Base-by-base conservation (phyloP, 2,113 vertebrate species). In the Cyprinodon brontotheroides region DNA sequence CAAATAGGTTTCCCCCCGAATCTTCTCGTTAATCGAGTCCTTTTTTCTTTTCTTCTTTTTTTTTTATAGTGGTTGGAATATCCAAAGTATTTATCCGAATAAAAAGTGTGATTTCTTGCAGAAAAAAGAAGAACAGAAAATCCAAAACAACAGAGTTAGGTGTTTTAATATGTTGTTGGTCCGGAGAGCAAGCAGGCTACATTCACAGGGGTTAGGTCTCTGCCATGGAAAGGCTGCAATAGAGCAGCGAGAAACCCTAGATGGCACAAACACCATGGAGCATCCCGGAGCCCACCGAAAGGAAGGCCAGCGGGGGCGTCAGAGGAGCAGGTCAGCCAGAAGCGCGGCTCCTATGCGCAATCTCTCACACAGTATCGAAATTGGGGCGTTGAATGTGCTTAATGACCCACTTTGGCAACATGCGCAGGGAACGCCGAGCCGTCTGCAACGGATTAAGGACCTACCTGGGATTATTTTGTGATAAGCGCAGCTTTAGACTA, bases 361-460 rank as follows among this genome's bases (percentile, higher is more conserved):
- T 79, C 29, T 48, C 9, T 62, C 40, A 39, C 65, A 47, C 78
- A 11, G 65, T 12, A 22, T n/a, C 22, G 13, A 64, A 50, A 60
- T 14, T 41, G 20, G 15, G 29, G 79, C 66, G 48, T 38, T 59
- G 68, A 61, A 53, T 77, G 57, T 36, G 81, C 75, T 78, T 64
- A 72, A 76, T 50, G 74, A 79, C 59, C 67, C 83, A 65, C 77
- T 84, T 86, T 74, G 86, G 83, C 76, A 36, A 67, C 11, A 60
- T 75, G 60, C 38, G 71, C 79, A 59, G 74, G 66, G 47, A 68
- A 68, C 1, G 38, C 40, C 57, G 48, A 60, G 75, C 74, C 71
- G 82, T 69, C 86, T 73, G 82, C 79, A 61, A 79, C 78, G 73
- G 90, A 89, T 92, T 92, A 92, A 73, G 84, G 84, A 80, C 60